Evolutionary conservation across 2,113 vertebrate species (phyloP).

Genomic region (Zosterops japonicus): DNA sequence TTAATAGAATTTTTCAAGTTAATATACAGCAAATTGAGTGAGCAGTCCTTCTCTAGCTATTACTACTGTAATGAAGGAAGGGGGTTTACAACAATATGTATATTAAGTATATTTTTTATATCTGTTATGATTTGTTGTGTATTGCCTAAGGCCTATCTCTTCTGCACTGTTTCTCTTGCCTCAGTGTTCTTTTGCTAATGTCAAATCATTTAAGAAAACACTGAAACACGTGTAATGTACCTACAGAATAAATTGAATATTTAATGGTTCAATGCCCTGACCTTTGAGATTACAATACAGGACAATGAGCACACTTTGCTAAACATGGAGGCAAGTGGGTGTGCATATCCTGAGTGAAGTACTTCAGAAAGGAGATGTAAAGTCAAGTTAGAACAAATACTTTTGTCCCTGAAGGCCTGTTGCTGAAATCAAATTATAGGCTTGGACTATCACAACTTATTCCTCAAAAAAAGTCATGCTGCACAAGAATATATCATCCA

Average conservation of each 20-base stretch:
- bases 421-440: constrained; percentile 42
- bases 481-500: neutral
- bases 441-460: neutral
- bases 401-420: neutral
- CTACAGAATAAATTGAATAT: constrained; percentile 51
- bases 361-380: neutral
- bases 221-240: neutral
- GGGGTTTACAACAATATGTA: neutral
- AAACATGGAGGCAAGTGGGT: neutral
- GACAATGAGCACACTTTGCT: constrained; percentile 21
- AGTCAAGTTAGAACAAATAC: constrained; percentile 44
- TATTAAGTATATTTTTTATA: neutral
- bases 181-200: neutral
- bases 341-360: neutral
- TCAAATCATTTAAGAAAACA: constrained; percentile 44
- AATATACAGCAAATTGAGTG: neutral
- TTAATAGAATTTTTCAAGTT: neutral
- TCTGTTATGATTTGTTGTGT: neutral
- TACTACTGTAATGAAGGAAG: neutral
- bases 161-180: neutral
- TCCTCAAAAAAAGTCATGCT: neutral
- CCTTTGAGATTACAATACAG: constrained; percentile 30
- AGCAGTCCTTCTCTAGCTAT: neutral
- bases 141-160: neutral
- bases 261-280: constrained; percentile 22